Conservation (phyloP, 2,113 vertebrate species). For the Coturnix japonica region DNA sequence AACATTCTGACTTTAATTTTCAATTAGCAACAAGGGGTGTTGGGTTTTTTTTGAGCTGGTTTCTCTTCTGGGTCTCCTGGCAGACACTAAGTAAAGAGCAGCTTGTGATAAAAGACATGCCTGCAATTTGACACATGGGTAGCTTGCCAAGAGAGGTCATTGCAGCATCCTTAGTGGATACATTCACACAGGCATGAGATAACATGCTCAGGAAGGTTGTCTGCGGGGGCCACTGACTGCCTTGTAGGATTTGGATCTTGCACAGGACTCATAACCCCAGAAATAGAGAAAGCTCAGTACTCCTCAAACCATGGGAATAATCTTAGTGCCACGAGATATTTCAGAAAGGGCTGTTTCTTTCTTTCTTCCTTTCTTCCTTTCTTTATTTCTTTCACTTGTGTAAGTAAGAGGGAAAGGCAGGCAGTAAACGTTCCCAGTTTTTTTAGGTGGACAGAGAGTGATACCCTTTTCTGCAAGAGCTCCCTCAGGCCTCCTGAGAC, state of each 20-base stretch:
- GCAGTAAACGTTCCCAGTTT: background rate
- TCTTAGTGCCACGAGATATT: background rate
- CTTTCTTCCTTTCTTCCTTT: no score
- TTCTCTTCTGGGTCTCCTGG: background rate
- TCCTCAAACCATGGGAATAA: background rate
- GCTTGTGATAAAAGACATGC: background rate
- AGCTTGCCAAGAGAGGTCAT: conserved; percentile 39
- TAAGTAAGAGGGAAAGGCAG: background rate
- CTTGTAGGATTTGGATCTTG: background rate
- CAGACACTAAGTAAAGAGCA: background rate
- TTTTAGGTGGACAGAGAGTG: background rate
- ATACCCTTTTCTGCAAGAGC: background rate
- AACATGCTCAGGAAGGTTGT: background rate
- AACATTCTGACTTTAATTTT: background rate
- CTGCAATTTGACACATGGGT: background rate
- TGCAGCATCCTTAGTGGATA: background rate
- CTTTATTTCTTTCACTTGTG: background rate
- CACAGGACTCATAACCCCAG: background rate
- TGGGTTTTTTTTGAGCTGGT: background rate
- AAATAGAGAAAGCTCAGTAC: background rate
- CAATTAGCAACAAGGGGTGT: background rate
- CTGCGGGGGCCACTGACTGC: background rate
- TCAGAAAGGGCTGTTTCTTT: rapidly evolving
- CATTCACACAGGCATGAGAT: background rate
- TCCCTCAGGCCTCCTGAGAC: background rate